Base-by-base conservation (phyloP, 2,797 vertebrate genomes). In the Anguilla obscura region DNA sequence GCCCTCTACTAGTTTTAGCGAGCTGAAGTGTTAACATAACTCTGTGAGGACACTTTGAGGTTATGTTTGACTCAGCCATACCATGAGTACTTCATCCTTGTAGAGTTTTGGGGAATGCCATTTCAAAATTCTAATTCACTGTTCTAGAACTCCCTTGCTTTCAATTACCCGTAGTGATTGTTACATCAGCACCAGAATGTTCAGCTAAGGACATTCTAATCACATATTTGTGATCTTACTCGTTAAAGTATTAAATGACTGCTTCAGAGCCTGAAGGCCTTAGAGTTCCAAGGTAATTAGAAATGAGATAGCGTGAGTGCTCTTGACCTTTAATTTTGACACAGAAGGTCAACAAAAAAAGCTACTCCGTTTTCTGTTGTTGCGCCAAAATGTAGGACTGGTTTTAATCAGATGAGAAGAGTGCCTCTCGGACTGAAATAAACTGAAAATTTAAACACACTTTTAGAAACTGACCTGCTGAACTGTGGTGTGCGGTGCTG, bases 1-100 rank as follows among this genome's bases (percentile, higher is more conserved):
- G n/a, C 40, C 6, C 40, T 7, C 6, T 5, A 18, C n/a, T 21
- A 9, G 7, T 80, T 18, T n/a, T 48, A 10, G 5, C 10, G 33
- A 9, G 45, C 45, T 7, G 24, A 18, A 24, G 40, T n/a, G 82
- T 84, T 74, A 86, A 58, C 84, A 87, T 71, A 86, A 79, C 85
- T 88, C 74, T 83, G 16, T 83, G 85, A 88, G 85, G 91, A 92
- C 88, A 90, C 89, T 90, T 91, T 90, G 88, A 92, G 88, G 88
- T 89, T 87, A 66, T 87, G 82, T n/a, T 60, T 88, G 88, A 89
- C 86, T 87, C 89, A 84, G 86, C 63, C 85, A 66, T 89, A 83
- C 82, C 88, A 76, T 88, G 52, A 76, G 83, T 45, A 88, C 85
- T 89, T 89, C 87, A 88, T 56, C 16, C 16, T 54, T 54, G 7